Evolutionary conservation across 64 coral and sea anemone species (phyloP), one percentile per base, ranked within the genome.

Genomic region (Pachyseris speciosa): DNA sequence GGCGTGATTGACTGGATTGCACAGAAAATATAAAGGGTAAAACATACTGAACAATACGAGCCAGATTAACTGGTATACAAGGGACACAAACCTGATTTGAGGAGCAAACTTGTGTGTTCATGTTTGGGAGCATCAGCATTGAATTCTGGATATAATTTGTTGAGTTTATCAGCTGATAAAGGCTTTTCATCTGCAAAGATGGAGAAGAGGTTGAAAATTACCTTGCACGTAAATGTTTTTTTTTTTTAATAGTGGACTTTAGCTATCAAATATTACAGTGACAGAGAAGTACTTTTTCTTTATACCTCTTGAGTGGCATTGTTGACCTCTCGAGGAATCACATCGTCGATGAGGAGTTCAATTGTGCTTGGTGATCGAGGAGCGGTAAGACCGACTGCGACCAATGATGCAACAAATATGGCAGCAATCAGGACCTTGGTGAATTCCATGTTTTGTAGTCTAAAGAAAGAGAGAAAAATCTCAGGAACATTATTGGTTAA

Each of bases 181-280:
- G 12, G 29, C 7, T 57, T 79, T 79, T 53, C 49, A 79, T 79
- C 75, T 79, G 75, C 28, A 79, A 57, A 55, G 13, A 55, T 55
- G 20, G 4, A 45, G 43, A 4, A 45, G 4, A 4, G 4, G 43
- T 6, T 45, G 11, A 6, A 45, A 11, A 45, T 45, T 45, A 6
- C 43, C 4, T 45, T 45, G 4, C 11, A 6, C 4, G 43, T 4
- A 11, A 45, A 45, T 45, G 11, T 45, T 6, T 45, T 6, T 45
- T 45, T 45, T 45, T 45, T 45, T 45, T 4, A 45, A 11, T 11
- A 45, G n/a, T 47, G 44, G 44, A 2, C 44, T 47, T 47, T 1
- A 57, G 52, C 22, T 15, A 57, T 13, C 16, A 57, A 57, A 57
- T n/a, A n/a, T n/a, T 0, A 57, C n/a, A n/a, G n/a, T n/a, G n/a